Evolutionary conservation across 2,888 invertebrate genomes (phyloP).

Genomic region (Tetrapedia diversipes): DNA sequence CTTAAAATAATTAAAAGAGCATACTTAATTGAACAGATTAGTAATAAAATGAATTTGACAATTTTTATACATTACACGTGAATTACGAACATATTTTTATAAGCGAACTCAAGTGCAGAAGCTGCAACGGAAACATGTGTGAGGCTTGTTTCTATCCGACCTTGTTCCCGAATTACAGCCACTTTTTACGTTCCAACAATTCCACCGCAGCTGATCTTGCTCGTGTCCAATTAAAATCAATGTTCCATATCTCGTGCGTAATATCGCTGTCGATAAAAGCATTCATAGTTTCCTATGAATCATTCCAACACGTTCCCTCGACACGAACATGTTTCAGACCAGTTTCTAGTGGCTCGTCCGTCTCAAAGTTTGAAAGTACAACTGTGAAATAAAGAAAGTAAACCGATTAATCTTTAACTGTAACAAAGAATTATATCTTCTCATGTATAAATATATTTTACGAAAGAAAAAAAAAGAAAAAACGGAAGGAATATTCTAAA

Average conservation of each 20-base stretch:
- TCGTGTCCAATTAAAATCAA: neutral
- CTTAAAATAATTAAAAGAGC: conserved; percentile 15
- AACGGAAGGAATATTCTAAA: neutral
- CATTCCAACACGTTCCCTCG: neutral
- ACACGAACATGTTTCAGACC: too few relatives aligned
- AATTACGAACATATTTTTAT: neutral
- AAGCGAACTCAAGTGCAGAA: neutral
- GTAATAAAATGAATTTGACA: too few relatives aligned
- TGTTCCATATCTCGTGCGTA: neutral
- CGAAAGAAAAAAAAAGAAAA: too few relatives aligned
- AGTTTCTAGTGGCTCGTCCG: too few relatives aligned
- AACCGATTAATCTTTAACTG: too few relatives aligned
- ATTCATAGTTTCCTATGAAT: neutral
- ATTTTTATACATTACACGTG: neutral
- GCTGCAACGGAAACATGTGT: neutral
- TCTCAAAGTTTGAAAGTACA: neutral
- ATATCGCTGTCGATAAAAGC: neutral
- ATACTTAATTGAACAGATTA: too few relatives aligned
- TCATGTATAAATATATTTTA: neutral
- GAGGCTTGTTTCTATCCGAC: neutral
- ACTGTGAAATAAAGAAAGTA: too few relatives aligned
- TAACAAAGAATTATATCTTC: neutral
- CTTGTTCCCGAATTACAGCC: conserved; percentile 1
- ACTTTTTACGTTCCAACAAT: conserved; percentile 12
- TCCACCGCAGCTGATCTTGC: neutral